These are phyloP conservation scores for Climacteris rufus DNA, from an alignment of 2,113 vertebrate species.

Conservation along the genomic window DNA sequence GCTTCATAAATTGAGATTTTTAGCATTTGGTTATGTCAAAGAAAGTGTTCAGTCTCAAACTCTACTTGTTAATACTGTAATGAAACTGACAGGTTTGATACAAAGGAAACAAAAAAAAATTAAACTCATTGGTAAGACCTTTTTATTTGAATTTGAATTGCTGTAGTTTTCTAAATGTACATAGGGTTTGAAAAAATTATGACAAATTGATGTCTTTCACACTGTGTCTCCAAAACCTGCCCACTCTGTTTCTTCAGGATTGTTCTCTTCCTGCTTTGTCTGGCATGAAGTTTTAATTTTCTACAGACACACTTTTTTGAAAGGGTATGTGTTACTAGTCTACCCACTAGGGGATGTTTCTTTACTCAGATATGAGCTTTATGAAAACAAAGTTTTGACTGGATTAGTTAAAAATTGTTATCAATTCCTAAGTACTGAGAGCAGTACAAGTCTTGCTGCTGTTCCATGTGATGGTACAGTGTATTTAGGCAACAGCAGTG, in stretches of 20 bases:
- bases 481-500: not conserved
- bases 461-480: fast-evolving
- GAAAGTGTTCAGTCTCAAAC: conserved; percentile 31
- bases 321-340: not conserved
- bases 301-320: not conserved
- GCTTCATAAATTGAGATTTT: not conserved
- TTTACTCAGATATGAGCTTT: not conserved
- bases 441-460: not conserved
- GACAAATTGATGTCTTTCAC: not conserved
- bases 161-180: not conserved
- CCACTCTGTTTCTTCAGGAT: not conserved
- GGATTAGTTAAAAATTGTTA: not conserved
- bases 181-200: not conserved
- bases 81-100: not conserved
- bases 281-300: not conserved
- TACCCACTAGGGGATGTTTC: not conserved
- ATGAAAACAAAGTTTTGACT: not conserved
- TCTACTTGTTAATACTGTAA: not conserved
- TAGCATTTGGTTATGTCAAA: conserved; percentile 37
- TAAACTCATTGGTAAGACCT: not conserved
- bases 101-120: not conserved
- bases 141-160: not conserved
- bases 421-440: not conserved
- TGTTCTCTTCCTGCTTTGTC: not conserved
- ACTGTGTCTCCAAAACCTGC: not conserved